phyloP scores from a whole-genome alignment of 2,113 vertebrate species.

The Lepus americanus region DNA sequence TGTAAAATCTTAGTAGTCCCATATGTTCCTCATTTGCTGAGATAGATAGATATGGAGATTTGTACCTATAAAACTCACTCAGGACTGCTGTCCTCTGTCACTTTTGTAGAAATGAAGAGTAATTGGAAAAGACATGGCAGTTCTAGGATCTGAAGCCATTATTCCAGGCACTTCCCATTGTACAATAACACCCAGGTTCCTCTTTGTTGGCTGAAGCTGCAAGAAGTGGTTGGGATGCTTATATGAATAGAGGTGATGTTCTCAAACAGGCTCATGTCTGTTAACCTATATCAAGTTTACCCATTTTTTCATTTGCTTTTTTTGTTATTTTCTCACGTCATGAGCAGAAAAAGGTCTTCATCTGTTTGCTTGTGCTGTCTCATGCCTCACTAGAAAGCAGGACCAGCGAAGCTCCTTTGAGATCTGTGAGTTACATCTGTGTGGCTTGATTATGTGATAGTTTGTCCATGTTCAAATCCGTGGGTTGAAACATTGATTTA shows the following conservation, averaged over 20 bases:
- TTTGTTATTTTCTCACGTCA: neutral
- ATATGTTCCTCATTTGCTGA: conserved; percentile 15
- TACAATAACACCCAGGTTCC: neutral
- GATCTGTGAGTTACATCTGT: neutral
- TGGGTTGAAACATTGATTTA: conserved; percentile 4
- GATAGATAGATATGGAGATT: neutral
- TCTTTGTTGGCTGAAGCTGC: neutral
- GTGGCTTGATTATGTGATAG: neutral
- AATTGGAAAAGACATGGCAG: neutral
- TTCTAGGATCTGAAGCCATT: neutral
- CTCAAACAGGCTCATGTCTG: neutral
- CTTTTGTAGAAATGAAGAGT: neutral
- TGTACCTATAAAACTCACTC: neutral
- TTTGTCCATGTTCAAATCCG: neutral
- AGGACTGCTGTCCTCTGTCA: neutral
- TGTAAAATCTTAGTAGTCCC: neutral
- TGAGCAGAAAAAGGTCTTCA: neutral
- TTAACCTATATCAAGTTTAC: neutral
- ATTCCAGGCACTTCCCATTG: neutral
- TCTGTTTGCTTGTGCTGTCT: neutral
- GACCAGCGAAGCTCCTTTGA: neutral
- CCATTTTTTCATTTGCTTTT: neutral
- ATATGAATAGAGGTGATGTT: neutral
- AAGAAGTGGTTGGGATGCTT: neutral
- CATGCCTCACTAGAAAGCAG: neutral